Conservation (phyloP, 1,140 invertebrate genomes). For the Calliphora vicina region DNA sequence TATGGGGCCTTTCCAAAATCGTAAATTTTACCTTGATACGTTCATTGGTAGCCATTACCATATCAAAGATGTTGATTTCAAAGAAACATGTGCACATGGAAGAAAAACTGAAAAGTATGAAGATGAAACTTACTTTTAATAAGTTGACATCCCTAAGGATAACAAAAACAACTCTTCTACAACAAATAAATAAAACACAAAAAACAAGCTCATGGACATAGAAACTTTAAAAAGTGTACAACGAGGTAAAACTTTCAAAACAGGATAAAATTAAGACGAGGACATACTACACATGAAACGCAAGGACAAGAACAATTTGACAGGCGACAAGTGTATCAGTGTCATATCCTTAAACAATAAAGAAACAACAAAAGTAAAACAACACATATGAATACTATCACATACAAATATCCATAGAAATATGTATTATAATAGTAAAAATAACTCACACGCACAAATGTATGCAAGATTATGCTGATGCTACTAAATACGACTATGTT, state of each 20-base stretch:
- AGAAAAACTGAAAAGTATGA: not conserved
- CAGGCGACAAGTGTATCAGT: conserved; percentile 32
- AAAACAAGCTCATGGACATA: not conserved
- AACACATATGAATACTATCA: not conserved
- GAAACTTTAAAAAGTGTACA: not conserved
- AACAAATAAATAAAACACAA: not conserved
- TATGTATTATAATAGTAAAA: not conserved
- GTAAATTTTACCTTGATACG: not conserved
- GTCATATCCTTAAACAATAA: conserved; percentile 25
- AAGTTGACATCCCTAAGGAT: conserved; percentile 30
- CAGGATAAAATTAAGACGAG: not conserved
- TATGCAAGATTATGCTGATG: conserved; percentile 8
- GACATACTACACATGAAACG: not conserved
- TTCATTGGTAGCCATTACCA: not conserved
- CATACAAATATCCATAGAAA: no score
- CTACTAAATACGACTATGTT: no score
- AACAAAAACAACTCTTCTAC: not conserved
- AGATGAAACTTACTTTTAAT: conserved; percentile 23
- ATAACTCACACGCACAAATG: not conserved
- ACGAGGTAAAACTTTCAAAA: not conserved
- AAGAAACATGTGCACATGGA: conserved; percentile 15
- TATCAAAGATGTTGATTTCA: not conserved
- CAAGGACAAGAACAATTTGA: conserved; percentile 10
- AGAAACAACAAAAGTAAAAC: not conserved
- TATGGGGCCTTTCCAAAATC: not conserved